Evolutionary conservation across 2,113 vertebrate genomes (phyloP).

Genomic region (Tor tambroides): DNA sequence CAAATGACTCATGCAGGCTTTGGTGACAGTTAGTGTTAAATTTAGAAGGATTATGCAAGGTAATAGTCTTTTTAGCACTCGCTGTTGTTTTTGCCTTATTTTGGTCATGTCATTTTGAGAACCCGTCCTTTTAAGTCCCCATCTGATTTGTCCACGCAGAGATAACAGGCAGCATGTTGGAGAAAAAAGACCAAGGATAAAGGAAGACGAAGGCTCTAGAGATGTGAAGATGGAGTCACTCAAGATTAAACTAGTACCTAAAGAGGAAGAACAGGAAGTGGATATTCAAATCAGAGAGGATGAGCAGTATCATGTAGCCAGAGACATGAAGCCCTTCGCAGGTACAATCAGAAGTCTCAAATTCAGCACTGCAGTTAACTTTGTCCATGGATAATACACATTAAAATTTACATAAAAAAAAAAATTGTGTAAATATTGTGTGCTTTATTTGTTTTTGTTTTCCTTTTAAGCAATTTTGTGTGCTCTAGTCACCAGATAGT

Average conservation of each 20-base stretch:
- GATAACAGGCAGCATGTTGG: slow-evolving; percentile 75
- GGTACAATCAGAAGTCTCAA: neutral
- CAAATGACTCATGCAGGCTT: neutral
- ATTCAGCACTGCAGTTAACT: neutral
- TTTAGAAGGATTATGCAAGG: neutral
- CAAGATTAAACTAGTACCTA: slow-evolving; percentile 76
- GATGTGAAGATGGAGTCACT: slow-evolving; percentile 51
- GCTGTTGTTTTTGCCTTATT: neutral
- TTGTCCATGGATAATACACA: neutral
- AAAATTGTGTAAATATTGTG: too few species aligned
- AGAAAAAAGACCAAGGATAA: slow-evolving; percentile 76
- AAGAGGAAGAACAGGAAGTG: slow-evolving; percentile 45
- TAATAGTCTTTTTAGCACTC: neutral
- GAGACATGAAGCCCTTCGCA: neutral
- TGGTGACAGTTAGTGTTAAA: neutral
- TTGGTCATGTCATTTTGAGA: neutral
- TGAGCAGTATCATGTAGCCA: neutral
- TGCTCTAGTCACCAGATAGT: too few species aligned
- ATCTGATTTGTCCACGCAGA: slow-evolving; percentile 65
- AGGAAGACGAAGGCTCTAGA: slow-evolving; percentile 77
- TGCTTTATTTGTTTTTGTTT: neutral
- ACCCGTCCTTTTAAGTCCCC: neutral
- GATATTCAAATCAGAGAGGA: neutral
- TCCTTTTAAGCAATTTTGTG: neutral
- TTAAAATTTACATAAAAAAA: too few species aligned